These are phyloP conservation scores for rabbit (Oryctolagus cuniculus) DNA, from an alignment of 2,113 vertebrate genomes.

Conservation along the genomic window mOryCun1.1 NC_091434.1:18337501-18338000, in stretches of 20 bases:
- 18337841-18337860: background rate
- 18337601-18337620: background rate
- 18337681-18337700: background rate
- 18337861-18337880: background rate
- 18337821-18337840: too few relatives aligned
- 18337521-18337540: background rate
- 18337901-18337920: background rate
- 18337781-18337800: background rate
- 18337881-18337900: background rate
- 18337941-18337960: background rate
- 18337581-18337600: background rate
- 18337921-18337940: background rate
- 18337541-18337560: background rate
- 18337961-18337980: background rate
- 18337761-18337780: background rate
- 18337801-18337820: background rate
- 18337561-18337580: background rate
- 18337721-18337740: background rate
- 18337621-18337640: background rate
- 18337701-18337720: background rate
- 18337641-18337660: background rate
- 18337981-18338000: rapidly evolving
- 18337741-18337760: background rate
- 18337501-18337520: background rate
- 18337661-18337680: background rate